A percentile compares a stretch with the other conserved stretches of the same genome.
These are phyloP conservation scores for Macrophya alboannulata DNA, from an alignment of 2,888 invertebrate genomes.

Conservation along the genomic window DNA sequence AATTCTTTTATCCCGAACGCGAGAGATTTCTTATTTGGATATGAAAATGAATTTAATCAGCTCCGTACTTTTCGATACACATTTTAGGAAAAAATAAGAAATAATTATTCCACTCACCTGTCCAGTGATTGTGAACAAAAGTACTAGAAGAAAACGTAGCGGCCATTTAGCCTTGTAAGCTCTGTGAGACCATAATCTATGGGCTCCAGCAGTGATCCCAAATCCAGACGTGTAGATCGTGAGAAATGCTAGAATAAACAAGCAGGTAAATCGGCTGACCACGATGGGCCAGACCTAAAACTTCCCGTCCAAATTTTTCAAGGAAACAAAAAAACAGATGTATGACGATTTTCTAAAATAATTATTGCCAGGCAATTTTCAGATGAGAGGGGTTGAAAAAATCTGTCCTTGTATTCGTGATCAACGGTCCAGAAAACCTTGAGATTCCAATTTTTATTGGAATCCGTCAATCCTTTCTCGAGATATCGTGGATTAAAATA, in stretches of 20 bases:
- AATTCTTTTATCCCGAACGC: neutral
- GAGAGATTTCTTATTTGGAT: neutral
- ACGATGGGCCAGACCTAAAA: too few relatives aligned
- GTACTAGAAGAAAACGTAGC: slow-evolving; percentile 85
- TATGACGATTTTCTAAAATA: too few relatives aligned
- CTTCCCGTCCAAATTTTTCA: too few relatives aligned
- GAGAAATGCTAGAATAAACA: slow-evolving; percentile 81
- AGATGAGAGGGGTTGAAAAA: too few relatives aligned
- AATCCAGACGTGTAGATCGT: slow-evolving; percentile 89
- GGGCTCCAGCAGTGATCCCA: slow-evolving; percentile 92
- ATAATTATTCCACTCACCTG: slow-evolving; percentile 83
- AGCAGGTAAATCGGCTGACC: too few relatives aligned
- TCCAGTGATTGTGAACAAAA: slow-evolving; percentile 90
- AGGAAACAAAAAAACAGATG: too few relatives aligned
- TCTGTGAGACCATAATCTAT: slow-evolving; percentile 91
- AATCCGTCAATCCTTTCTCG: too few relatives aligned
- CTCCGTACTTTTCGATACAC: neutral
- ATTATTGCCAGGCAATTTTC: too few relatives aligned
- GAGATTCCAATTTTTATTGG: too few relatives aligned
- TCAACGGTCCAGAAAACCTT: too few relatives aligned
- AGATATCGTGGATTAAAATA: too few relatives aligned
- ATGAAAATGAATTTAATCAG: neutral
- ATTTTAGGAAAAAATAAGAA: neutral
- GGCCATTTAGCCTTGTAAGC: slow-evolving; percentile 89
- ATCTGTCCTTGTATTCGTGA: too few relatives aligned